These are phyloP conservation scores for Drosophila multiciliata DNA, from an alignment of 2,888 invertebrate genomes.

Conservation along the genomic window DNA sequence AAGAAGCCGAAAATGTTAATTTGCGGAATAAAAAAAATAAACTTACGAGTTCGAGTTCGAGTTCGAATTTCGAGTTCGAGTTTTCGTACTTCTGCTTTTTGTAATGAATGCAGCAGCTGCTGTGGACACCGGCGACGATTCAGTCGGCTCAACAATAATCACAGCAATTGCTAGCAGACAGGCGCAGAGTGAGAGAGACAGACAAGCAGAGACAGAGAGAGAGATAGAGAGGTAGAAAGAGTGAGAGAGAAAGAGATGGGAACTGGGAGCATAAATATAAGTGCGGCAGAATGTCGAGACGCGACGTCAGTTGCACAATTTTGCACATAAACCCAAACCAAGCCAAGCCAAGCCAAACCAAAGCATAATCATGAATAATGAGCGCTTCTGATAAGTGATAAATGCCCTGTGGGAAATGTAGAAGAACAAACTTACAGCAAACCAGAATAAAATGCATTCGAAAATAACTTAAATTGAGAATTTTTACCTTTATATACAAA, in stretches of 20 bases:
- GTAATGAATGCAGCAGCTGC: slow-evolving; percentile 35
- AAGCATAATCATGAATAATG: slow-evolving; percentile 84
- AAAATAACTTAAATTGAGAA: not conserved
- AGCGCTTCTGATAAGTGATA: slow-evolving; percentile 76
- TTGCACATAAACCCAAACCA: slow-evolving; percentile 75
- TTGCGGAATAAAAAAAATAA: slow-evolving; percentile 13
- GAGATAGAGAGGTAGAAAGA: slow-evolving; percentile 4
- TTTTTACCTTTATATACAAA: not conserved
- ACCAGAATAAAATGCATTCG: not conserved
- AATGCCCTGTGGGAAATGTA: slow-evolving; percentile 73
- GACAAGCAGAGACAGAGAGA: slow-evolving; percentile 19
- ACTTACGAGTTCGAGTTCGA: slow-evolving; percentile 29
- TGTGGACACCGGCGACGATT: slow-evolving; percentile 54
- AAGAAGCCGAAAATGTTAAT: slow-evolving; percentile 60
- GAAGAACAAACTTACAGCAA: not conserved
- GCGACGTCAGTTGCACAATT: slow-evolving; percentile 80
- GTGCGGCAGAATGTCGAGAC: slow-evolving; percentile 48
- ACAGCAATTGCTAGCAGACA: slow-evolving; percentile 62
- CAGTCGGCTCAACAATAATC: slow-evolving; percentile 47
- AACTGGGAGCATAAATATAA: slow-evolving; percentile 31
- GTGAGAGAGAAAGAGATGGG: slow-evolving; percentile 20
- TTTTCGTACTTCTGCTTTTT: slow-evolving; percentile 28
- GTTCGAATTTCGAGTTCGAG: slow-evolving; percentile 22
- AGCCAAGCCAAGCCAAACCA: slow-evolving; percentile 73
- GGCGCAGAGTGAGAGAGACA: slow-evolving; percentile 1